Base-by-base conservation (phyloP, 2,888 invertebrate species). In the Cryptocephalus primarius region DNA sequence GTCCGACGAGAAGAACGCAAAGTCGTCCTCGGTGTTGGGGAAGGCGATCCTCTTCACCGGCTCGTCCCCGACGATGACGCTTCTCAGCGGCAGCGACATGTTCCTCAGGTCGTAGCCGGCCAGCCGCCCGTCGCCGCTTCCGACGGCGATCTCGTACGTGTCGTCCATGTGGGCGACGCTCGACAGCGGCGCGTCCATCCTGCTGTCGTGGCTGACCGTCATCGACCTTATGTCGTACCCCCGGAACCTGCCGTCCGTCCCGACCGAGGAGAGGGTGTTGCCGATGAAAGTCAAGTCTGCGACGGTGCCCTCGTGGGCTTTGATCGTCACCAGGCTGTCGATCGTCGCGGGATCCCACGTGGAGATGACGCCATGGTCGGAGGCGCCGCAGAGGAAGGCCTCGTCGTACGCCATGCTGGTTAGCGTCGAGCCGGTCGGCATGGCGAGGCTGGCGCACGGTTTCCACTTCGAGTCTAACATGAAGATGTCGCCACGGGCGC, bases 31-130 rank as follows among this genome's bases (percentile, higher is more conserved):
- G 11, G 41, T 34, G 12, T 48, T 45, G 8, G 51, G 48, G 39
- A 57, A 59, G 10, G 56, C 48, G n/a, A 60, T 60, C 42, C 57
- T 59, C 39, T 54, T 58, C 11, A 61, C 53, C 32, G 53, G 45
- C 2, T 51, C 50, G 33, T 47, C 53, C 33, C 49, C 51, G 39
- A 58, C 55, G 4, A 60, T 47, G 8, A 58, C 47, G 1, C 59
- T 58, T 40, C 51, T 51, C 10, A 58, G 39, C 8, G 60, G 59
- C 8, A 51, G 47, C 32, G 51, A 54, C 55, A 61, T 55, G 40
- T 57, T 53, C 42, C 60, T 53, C 10, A 48, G 33, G 39, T 61
- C 60, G 51, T 61, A 61, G 33, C 55, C 56, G 38, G 58, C 45
- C 9, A 61, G 45, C 42, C 60, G 60, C 36, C 58, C 58, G 1